Percentiles rank a stretch among this genome's conserved stretches.
These are phyloP conservation scores for Oophaga sylvatica DNA, from an alignment of 2,797 vertebrate genomes.

Conservation along the genomic window DNA sequence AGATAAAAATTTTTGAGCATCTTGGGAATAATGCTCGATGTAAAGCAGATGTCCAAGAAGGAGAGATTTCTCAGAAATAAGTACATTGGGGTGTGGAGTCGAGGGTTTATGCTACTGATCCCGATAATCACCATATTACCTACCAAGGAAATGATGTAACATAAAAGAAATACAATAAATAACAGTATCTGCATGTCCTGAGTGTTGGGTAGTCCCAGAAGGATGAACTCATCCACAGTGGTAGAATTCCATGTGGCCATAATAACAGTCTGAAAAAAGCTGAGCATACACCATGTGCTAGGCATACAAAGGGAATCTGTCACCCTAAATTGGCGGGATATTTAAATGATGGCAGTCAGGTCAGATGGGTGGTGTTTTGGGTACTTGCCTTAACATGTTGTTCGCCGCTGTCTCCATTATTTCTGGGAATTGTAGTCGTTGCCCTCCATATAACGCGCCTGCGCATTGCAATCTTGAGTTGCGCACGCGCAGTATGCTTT, in stretches of 20 bases:
- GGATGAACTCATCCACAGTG: slow-evolving; percentile 35
- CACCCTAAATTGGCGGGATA: too few species aligned
- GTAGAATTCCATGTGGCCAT: background rate
- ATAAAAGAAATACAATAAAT: background rate
- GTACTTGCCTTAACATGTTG: too few species aligned
- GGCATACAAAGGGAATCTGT: background rate
- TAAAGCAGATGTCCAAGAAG: slow-evolving; percentile 40
- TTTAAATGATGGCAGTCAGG: too few species aligned
- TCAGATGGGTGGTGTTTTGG: too few species aligned
- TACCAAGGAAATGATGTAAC: slow-evolving; percentile 32
- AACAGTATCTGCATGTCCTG: background rate
- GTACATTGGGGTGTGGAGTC: background rate
- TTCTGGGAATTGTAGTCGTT: too few species aligned
- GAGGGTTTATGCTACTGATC: background rate
- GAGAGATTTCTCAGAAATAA: slow-evolving; percentile 44
- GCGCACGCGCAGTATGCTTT: too few species aligned
- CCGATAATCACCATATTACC: slow-evolving; percentile 31
- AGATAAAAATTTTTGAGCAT: slow-evolving; percentile 1
- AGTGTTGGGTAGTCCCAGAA: slow-evolving; percentile 4
- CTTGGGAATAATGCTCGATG: slow-evolving; percentile 2
- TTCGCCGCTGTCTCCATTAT: too few species aligned
- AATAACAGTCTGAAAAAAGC: background rate
- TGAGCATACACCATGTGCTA: background rate
- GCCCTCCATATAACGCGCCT: too few species aligned
- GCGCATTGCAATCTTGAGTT: too few species aligned